Percentiles rank a stretch among this genome's conserved stretches.
phyloP scores from a whole-genome alignment of 2,888 invertebrate species.

The Parasteatoda lunata region DNA sequence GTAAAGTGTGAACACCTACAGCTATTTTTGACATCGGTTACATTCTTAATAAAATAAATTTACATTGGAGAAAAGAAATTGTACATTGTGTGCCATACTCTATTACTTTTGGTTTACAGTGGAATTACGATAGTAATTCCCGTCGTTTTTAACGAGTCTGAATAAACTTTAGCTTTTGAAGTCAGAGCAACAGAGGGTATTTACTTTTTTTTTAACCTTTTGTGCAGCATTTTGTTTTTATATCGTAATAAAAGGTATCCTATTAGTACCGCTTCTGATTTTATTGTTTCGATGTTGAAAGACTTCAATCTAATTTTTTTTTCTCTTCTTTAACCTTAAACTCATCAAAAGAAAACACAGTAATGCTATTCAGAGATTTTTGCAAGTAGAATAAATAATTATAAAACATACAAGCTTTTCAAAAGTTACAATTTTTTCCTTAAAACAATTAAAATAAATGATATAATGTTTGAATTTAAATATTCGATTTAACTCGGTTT shows the following conservation, averaged over 20 bases:
- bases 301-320: slow-evolving; percentile 17
- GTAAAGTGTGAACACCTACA: no score
- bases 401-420: no score
- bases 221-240: slow-evolving; percentile 38
- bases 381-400: no score
- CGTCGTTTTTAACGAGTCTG: slow-evolving; percentile 43
- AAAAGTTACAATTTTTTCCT: no score
- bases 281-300: slow-evolving; percentile 41
- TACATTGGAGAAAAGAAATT: no score
- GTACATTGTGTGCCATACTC: neutral
- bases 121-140: slow-evolving; percentile 25
- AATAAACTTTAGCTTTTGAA: slow-evolving; percentile 9
- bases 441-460: no score
- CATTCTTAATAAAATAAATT: no score
- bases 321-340: neutral
- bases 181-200: slow-evolving; percentile 18
- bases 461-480: no score
- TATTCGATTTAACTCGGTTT: no score
- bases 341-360: neutral
- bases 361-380: no score
- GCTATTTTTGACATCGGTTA: no score
- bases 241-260: slow-evolving; percentile 54
- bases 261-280: slow-evolving; percentile 60
- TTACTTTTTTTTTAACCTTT: slow-evolving; percentile 22
- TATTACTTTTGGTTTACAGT: slow-evolving; percentile 27